Conservation (phyloP, 2,797 vertebrate genomes). For the Sebastes flavidus region DNA sequence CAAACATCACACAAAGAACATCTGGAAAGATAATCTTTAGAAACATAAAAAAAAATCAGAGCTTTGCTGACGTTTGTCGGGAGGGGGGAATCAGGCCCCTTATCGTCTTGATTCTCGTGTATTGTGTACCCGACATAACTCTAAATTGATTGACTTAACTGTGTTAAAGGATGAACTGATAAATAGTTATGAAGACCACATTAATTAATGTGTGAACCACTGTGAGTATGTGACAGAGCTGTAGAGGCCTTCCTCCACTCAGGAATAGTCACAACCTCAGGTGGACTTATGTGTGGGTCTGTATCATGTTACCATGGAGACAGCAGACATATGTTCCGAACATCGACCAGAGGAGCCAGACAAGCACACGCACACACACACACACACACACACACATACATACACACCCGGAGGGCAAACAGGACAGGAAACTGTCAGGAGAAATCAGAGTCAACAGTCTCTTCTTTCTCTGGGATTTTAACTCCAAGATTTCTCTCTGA, state of each 20-base stretch:
- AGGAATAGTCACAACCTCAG: constrained; percentile 37
- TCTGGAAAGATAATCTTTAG: too few species aligned
- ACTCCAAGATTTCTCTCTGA: constrained; percentile 44
- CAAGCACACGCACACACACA: constrained; percentile 14
- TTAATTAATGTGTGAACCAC: background rate
- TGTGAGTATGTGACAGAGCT: background rate
- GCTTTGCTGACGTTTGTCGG: too few species aligned
- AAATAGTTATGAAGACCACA: background rate
- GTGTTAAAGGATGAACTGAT: background rate
- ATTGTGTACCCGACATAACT: too few species aligned
- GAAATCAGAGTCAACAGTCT: constrained; percentile 69
- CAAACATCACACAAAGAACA: too few species aligned
- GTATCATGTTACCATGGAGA: constrained; percentile 69
- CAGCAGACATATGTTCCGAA: constrained; percentile 71
- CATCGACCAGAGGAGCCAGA: constrained; percentile 41
- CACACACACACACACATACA: background rate
- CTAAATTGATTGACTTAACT: too few species aligned
- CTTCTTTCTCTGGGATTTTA: constrained; percentile 47
- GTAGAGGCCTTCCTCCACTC: background rate
- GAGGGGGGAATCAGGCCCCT: too few species aligned
- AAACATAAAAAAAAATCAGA: too few species aligned
- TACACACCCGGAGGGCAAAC: constrained; percentile 34
- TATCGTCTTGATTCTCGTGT: too few species aligned
- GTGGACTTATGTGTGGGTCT: constrained; percentile 38
- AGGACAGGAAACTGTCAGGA: constrained; percentile 71